phyloP scores from a whole-genome alignment of 2,113 vertebrate genomes.

The Murina feae region DNA sequence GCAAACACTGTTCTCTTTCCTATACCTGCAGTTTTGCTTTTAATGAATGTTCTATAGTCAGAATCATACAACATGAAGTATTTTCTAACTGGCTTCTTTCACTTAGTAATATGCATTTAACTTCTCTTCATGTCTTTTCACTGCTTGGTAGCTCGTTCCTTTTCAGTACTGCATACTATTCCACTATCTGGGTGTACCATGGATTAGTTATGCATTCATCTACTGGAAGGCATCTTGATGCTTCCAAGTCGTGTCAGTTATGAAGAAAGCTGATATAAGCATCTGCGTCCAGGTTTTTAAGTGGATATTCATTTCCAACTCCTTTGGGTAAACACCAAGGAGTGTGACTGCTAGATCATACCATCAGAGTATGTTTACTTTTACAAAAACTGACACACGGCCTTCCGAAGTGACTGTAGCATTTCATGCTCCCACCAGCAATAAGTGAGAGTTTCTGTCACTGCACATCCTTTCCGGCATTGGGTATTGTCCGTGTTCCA shows the following conservation, averaged over 20 bases:
- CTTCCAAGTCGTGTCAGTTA: neutral
- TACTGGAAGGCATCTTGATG: neutral
- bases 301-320: neutral
- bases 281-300: neutral
- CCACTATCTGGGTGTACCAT: neutral
- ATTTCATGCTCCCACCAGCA: neutral
- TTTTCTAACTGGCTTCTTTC: neutral
- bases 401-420: neutral
- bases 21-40: neutral
- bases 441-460: neutral
- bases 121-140: neutral
- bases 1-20: neutral
- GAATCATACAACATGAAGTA: neutral
- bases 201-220: neutral
- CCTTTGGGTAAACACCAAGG: neutral
- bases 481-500: neutral
- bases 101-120: neutral
- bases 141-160: neutral
- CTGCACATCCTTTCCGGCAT: neutral
- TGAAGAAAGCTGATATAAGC: neutral
- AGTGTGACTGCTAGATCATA: neutral
- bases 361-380: neutral
- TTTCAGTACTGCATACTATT: neutral
- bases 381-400: neutral
- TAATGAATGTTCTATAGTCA: neutral